phyloP scores from a whole-genome alignment of 37 sponge, comb jelly and placozoan genomes.

The Tethya wilhelma region DNA sequence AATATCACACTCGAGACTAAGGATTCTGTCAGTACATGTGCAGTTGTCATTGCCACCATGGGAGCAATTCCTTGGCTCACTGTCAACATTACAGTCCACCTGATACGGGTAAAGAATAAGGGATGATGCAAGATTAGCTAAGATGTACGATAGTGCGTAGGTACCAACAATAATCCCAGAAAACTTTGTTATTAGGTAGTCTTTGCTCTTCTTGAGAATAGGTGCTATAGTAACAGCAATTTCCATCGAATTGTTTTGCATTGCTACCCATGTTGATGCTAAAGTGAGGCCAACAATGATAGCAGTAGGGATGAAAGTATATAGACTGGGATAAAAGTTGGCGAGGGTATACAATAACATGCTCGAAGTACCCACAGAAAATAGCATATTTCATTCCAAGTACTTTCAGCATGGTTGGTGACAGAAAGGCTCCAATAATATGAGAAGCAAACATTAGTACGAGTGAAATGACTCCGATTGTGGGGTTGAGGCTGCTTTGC shows the following conservation, averaged over 20 bases:
- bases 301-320: constrained; percentile 67
- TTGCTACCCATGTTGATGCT: constrained; percentile 56
- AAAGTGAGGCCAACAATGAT: constrained; percentile 50
- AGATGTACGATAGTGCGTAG: constrained; percentile 15
- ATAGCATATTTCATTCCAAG: constrained; percentile 45
- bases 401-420: constrained; percentile 27
- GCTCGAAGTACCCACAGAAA: constrained; percentile 21
- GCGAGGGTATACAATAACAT: constrained; percentile 30
- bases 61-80: no score
- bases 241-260: constrained; percentile 15
- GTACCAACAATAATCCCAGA: constrained; percentile 36
- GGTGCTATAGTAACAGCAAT: constrained; percentile 38
- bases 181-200: constrained; percentile 21
- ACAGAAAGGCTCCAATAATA: constrained; percentile 23
- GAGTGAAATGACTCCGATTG: constrained; percentile 36
- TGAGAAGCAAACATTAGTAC: constrained; percentile 36
- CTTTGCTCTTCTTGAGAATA: neutral
- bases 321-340: constrained; percentile 75
- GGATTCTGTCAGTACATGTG: no score
- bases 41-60: no score
- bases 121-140: constrained; percentile 46
- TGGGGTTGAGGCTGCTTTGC: constrained; percentile 57
- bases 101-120: constrained; percentile 35
- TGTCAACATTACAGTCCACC: no score
- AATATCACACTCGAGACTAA: no score